Evolutionary conservation across 2,888 invertebrate genomes (phyloP).

Genomic region (Drosophila mulleri): DNA sequence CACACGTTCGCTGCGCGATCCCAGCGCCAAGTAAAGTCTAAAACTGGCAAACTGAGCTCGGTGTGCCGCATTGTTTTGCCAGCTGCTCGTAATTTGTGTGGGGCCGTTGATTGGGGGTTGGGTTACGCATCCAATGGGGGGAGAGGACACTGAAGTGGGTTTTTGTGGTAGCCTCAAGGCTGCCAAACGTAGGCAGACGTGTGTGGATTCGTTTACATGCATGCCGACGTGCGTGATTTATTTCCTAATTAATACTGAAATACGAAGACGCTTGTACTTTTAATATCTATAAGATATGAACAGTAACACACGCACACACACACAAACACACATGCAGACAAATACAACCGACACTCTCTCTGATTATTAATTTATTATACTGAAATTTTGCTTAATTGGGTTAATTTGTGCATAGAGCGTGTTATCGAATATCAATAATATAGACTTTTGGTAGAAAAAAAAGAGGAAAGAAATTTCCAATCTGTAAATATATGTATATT

Average conservation of each 20-base stretch:
- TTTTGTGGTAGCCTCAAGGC: slow-evolving; percentile 14
- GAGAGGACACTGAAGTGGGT: neutral
- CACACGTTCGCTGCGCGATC: slow-evolving; percentile 88
- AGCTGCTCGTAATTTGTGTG: slow-evolving; percentile 14
- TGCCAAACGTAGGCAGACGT: slow-evolving; percentile 38
- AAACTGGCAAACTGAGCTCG: slow-evolving; percentile 3
- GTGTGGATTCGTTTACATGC: slow-evolving; percentile 47
- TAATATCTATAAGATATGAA: slow-evolving; percentile 72
- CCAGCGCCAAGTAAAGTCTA: slow-evolving; percentile 58
- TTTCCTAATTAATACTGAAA: slow-evolving; percentile 78
- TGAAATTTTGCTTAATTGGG: slow-evolving; percentile 32
- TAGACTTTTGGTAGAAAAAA: neutral
- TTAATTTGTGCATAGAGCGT: slow-evolving; percentile 19
- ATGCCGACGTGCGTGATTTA: slow-evolving; percentile 65
- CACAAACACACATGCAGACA: slow-evolving; percentile 11
- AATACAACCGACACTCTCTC: slow-evolving; percentile 23
- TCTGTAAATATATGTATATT: slow-evolving; percentile 1
- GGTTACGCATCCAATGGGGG: neutral
- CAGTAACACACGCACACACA: slow-evolving; percentile 25
- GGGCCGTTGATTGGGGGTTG: neutral
- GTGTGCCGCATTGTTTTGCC: slow-evolving; percentile 3
- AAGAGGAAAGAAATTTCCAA: neutral
- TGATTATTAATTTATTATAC: slow-evolving; percentile 34
- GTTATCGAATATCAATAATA: slow-evolving; percentile 13
- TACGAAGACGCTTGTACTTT: slow-evolving; percentile 79